Conservation (phyloP, 1,140 invertebrate genomes). For the Hycleus cichorii region DNA sequence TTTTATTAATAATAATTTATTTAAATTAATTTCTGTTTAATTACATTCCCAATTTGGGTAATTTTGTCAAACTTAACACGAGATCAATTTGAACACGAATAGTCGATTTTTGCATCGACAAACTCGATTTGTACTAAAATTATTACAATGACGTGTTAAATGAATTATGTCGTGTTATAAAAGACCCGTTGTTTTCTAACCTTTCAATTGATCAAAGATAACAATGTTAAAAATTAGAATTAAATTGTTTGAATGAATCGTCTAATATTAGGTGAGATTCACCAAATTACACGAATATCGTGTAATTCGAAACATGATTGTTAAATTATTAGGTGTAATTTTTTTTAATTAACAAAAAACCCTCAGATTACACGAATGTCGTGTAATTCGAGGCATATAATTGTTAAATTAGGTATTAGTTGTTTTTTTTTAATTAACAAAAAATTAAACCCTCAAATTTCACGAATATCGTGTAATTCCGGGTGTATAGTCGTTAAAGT, state of each 20-base stretch:
- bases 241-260: conserved; percentile 21
- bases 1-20: too few relatives aligned
- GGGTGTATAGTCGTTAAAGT: too few relatives aligned
- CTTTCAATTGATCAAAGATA: conserved; percentile 13
- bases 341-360: too few relatives aligned
- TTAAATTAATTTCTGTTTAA: background rate
- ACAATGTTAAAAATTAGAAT: conserved; percentile 19
- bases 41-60: conserved; percentile 50
- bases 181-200: conserved; percentile 25
- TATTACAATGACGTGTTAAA: conserved; percentile 40
- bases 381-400: too few relatives aligned
- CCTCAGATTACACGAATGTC: too few relatives aligned
- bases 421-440: too few relatives aligned
- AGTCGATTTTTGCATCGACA: conserved; percentile 49
- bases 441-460: too few relatives aligned
- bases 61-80: conserved; percentile 56
- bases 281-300: too few relatives aligned
- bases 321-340: too few relatives aligned
- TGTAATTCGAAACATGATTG: too few relatives aligned
- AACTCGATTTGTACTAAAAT: conserved; percentile 28
- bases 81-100: conserved; percentile 46
- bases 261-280: conserved; percentile 23
- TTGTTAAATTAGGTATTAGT: too few relatives aligned
- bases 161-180: conserved; percentile 24
- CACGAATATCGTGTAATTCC: too few relatives aligned